Evolutionary conservation across 2,888 invertebrate genomes (phyloP), one percentile per base, ranked within the genome.

Genomic region (Dolomedes plantarius): DNA sequence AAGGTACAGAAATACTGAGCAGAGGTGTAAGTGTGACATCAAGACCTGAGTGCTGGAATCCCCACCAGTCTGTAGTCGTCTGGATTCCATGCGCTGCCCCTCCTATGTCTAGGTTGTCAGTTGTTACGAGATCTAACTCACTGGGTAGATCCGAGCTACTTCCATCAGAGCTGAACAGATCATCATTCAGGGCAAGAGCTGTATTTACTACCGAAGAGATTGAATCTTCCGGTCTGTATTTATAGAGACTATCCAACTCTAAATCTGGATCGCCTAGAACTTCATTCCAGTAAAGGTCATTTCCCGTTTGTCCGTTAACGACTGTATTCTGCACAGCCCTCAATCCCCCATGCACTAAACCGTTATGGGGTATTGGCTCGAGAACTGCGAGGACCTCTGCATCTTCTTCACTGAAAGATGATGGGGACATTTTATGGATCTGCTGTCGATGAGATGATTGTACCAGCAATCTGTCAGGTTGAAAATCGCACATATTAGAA

Each of bases 231-330:
- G 87, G 87, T 0, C 88, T 67, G 56, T 88, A 89, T 32, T 85
- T 88, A 29, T 82, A 78, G 32, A 88, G 79, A 31, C 79, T 87
- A 7, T 88, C 88, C 65, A 89, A 64, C 56, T 89, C 89, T 32
- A 89, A 69, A 32, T 89, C 89, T 23, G 87, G 87, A 67, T 89
- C 89, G 2, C 88, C 88, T 1, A 89, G 74, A 9, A 89, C 87
- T 31, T 88, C 85, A 28, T 89, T 89, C 89, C 89, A 89, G 64
- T 89, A 89, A 9, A 89, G 79, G 29, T 89, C 89, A n/a, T 76
- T 80, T 6, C 72, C 65, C 11, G 36, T 11, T 6, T 77, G 75
- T 68, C 81, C 88, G 31, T 50, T 75, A 7, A 77, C 68, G 19
- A 71, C 64, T 9, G 74, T 13, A 19, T 46, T 71, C 2, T 71